Conservation (phyloP, 2,797 vertebrate species). For the Sandelia bainsii region DNA sequence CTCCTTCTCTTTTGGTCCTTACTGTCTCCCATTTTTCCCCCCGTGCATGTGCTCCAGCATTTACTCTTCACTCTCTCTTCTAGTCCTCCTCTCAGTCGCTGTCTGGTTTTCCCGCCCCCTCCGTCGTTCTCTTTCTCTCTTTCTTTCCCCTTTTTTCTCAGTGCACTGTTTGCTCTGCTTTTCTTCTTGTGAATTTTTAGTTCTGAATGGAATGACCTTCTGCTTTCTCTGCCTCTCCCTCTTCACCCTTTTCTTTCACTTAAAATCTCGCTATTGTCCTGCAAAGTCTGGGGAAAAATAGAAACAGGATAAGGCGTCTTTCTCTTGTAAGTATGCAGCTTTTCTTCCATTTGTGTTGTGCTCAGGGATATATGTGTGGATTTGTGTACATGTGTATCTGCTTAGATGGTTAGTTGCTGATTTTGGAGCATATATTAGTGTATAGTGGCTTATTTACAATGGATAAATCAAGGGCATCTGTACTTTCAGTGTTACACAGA, state of each 20-base stretch:
- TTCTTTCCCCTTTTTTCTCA: constrained; percentile 21
- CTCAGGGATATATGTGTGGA: constrained; percentile 36
- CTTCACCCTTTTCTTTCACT: constrained; percentile 29
- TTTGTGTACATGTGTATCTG: constrained; percentile 15
- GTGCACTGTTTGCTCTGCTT: constrained; percentile 55
- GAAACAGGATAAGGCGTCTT: constrained; percentile 38
- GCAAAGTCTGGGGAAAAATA: constrained; percentile 39
- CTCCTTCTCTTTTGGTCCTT: constrained; percentile 30
- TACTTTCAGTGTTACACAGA: constrained; percentile 15
- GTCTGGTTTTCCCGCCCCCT: constrained; percentile 55
- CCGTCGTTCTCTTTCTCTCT: constrained; percentile 7
- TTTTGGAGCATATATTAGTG: background rate
- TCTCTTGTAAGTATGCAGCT: constrained; percentile 69
- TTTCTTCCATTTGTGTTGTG: constrained; percentile 35
- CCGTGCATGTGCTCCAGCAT: constrained; percentile 20
- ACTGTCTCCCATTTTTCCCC: constrained; percentile 12
- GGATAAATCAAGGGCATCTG: background rate
- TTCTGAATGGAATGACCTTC: constrained; percentile 60
- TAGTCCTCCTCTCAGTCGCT: constrained; percentile 45
- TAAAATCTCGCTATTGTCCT: constrained; percentile 49
- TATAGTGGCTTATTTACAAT: constrained; percentile 12
- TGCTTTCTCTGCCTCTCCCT: constrained; percentile 48
- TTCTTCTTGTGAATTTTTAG: constrained; percentile 49
- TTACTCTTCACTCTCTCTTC: constrained; percentile 40
- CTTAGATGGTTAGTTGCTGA: constrained; percentile 1